A percentile compares a stretch with the other conserved stretches of the same genome.
Conservation (phyloP, 1,140 invertebrate species). For the Drosophila bocki region DNA sequence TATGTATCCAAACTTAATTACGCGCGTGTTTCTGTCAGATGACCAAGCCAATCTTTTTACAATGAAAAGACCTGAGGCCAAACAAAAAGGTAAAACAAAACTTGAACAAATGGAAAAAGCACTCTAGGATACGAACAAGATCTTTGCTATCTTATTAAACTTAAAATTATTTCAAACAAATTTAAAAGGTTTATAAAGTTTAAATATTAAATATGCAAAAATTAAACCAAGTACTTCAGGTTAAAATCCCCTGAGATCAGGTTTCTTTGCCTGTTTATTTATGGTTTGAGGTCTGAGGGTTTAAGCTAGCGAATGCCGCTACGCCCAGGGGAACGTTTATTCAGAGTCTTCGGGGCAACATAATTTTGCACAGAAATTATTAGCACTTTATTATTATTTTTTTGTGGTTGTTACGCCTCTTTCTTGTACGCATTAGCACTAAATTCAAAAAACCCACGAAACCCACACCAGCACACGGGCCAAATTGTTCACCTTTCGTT, state of each 20-base stretch:
- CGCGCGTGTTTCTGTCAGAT: slow-evolving; percentile 69
- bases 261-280: slow-evolving; percentile 13
- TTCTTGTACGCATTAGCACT: slow-evolving; percentile 78
- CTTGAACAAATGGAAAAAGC: slow-evolving; percentile 4
- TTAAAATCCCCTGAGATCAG: slow-evolving; percentile 1
- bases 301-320: slow-evolving; percentile 11
- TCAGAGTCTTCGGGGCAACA: slow-evolving; percentile 43
- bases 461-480: slow-evolving; percentile 4
- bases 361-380: slow-evolving; percentile 74
- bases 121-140: not conserved
- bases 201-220: not conserved
- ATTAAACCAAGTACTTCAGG: not conserved
- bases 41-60: slow-evolving; percentile 36
- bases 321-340: slow-evolving; percentile 42
- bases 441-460: slow-evolving; percentile 42
- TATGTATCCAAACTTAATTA: slow-evolving; percentile 64
- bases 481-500: slow-evolving; percentile 16
- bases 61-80: slow-evolving; percentile 37
- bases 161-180: not conserved
- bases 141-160: not conserved
- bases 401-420: slow-evolving; percentile 72
- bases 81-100: slow-evolving; percentile 27
- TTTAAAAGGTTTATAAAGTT: no score
- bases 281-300: slow-evolving; percentile 21
- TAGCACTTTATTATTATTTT: slow-evolving; percentile 74